phyloP scores from a whole-genome alignment of 2,888 invertebrate genomes.

The Nephrotoma guestfalica region DNA sequence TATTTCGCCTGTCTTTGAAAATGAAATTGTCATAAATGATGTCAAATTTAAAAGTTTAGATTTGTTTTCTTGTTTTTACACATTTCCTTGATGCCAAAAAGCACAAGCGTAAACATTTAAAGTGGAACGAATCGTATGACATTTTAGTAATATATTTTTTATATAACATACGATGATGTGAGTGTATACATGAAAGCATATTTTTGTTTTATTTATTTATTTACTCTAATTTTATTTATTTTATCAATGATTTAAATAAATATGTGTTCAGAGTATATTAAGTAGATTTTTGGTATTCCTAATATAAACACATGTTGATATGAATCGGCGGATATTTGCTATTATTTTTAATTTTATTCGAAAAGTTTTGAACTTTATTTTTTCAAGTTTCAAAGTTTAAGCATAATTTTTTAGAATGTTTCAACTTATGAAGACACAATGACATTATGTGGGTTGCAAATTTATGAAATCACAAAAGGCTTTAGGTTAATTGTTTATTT shows the following conservation, averaged over 20 bases:
- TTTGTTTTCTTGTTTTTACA: background rate
- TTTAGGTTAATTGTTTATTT: no score
- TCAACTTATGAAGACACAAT: no score
- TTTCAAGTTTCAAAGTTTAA: no score
- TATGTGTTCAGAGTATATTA: background rate
- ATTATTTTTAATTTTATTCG: no score
- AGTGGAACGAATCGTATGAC: background rate
- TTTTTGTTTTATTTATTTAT: background rate
- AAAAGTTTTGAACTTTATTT: no score
- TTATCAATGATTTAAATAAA: background rate
- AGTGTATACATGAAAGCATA: background rate
- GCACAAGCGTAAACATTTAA: background rate
- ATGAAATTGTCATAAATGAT: background rate
- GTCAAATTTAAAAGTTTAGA: background rate
- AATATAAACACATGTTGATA: background rate
- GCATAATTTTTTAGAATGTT: no score
- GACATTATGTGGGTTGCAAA: no score
- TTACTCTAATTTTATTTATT: background rate
- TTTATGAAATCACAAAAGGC: no score
- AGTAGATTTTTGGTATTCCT: background rate
- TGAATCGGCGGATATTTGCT: background rate
- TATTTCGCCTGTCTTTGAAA: background rate
- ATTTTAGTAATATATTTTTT: background rate
- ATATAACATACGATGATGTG: background rate
- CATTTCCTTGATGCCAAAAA: background rate